phyloP scores from a whole-genome alignment of 2,113 vertebrate species.

The Macrotus californicus region DNA sequence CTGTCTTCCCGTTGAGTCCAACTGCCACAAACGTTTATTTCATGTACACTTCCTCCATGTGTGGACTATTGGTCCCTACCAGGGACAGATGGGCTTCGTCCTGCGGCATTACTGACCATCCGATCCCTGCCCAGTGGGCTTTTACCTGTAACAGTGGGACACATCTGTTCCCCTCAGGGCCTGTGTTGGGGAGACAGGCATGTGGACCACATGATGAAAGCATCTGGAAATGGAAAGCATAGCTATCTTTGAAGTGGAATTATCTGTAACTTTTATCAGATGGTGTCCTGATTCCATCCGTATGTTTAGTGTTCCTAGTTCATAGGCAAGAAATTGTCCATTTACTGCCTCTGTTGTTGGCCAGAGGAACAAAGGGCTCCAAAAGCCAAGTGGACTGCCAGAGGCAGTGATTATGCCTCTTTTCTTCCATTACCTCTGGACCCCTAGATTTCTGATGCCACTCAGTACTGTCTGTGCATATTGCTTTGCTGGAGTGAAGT shows the following conservation, averaged over 20 bases:
- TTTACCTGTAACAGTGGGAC: background rate
- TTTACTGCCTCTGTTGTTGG: background rate
- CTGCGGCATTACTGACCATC: background rate
- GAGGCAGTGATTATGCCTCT: background rate
- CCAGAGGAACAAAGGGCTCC: background rate
- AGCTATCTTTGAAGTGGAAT: slow-evolving; percentile 48
- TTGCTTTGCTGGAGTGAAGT: accelerated
- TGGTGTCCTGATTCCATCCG: background rate
- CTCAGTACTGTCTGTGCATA: background rate
- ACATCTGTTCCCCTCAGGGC: background rate
- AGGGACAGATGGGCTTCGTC: background rate
- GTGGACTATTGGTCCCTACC: too few relatives aligned
- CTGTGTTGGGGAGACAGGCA: background rate
- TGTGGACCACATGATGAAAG: background rate
- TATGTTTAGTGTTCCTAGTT: background rate
- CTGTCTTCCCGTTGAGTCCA: background rate
- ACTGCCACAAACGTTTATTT: background rate
- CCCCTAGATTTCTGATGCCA: background rate
- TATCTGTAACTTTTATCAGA: slow-evolving; percentile 52
- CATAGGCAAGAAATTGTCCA: background rate
- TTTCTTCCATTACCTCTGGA: background rate
- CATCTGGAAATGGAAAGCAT: background rate
- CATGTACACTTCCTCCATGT: background rate
- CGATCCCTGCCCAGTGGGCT: background rate
- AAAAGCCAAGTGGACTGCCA: background rate